Evolutionary conservation across 2,888 invertebrate species (phyloP), one percentile per base, ranked within the genome.

Genomic region (Polymixis lichenea): DNA sequence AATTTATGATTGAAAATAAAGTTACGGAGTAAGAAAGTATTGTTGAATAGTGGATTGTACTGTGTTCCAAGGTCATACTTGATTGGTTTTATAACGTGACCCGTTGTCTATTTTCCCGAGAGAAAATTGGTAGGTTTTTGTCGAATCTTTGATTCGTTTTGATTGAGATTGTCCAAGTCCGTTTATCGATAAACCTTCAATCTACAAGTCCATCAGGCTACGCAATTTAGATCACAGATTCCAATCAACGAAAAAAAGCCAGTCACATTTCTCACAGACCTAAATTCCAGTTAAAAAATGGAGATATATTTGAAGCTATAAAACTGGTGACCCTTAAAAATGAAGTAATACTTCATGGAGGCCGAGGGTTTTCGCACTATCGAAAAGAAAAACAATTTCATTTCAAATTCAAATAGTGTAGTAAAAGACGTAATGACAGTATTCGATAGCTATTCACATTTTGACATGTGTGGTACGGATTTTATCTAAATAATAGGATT

Each of bases 211-310:
- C 53, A 76, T 72, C 64, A 67, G 49, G 60, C 58, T 65, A 72
- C 67, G 66, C 65, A 78, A 80, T 85, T 77, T 61, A 72, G 65
- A 83, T 79, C 74, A 58, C 72, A 77, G 74, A 76, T 77, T 83
- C 74, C 76, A 87, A 86, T 86, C 86, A 87, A 72, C 75, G 71
- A 66, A 75, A 70, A 78, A 80, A 75, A 75, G 51, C 55, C 43
- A 15, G 19, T 32, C 53, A 55, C 58, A 64, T 75, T 77, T 78
- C 55, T 68, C 68, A 56, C 53, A 22, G 43, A 61, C 43, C 43
- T 46, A 6, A 58, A 74, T 49, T 74, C 43, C n/a, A 58, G 19
- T 83, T 70, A 17, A 55, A 71, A 77, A 81, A 73, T 73, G 46
- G 55, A 76, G 51, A 71, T 65, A 58, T 73, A 61, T 60, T 53